Evolutionary conservation across 2,888 invertebrate species (phyloP).

Genomic region (Loripinus fragilis): DNA sequence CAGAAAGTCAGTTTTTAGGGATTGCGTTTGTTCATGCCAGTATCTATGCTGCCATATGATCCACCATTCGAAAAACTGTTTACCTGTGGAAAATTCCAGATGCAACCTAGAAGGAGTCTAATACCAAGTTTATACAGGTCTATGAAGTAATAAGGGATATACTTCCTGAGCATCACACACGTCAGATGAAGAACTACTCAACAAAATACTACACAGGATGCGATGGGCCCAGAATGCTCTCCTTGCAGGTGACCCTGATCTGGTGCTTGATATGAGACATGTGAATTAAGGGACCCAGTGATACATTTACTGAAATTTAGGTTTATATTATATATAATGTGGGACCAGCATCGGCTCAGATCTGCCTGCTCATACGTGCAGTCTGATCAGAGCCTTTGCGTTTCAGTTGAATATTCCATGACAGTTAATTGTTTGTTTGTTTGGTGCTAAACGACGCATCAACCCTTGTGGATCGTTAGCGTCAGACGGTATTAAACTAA

Average conservation of each 20-base stretch:
- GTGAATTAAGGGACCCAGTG: conserved; percentile 51
- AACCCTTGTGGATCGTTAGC: too few species aligned
- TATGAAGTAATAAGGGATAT: conserved; percentile 27
- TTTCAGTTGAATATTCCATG: too few species aligned
- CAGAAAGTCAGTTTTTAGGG: conserved; percentile 25
- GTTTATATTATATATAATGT: too few species aligned
- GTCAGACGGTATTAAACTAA: too few species aligned
- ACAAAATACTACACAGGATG: conserved; percentile 37
- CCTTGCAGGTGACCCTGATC: conserved; percentile 39
- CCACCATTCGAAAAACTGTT: conserved; percentile 31
- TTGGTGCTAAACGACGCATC: too few species aligned
- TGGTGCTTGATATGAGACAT: conserved; percentile 42
- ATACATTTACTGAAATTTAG: conserved; percentile 42
- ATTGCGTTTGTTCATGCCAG: conserved; percentile 22
- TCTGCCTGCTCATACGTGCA: too few species aligned
- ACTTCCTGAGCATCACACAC: conserved; percentile 47
- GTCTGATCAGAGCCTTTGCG: too few species aligned
- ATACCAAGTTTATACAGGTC: conserved; percentile 14
- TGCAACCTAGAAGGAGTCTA: conserved; percentile 20
- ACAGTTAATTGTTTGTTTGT: too few species aligned
- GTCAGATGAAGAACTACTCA: conserved; percentile 34
- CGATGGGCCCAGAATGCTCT: conserved; percentile 20
- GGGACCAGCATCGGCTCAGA: too few species aligned
- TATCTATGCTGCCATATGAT: conserved; percentile 28
- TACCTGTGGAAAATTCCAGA: conserved; percentile 47